A percentile compares a stretch with the other conserved stretches of the same genome.
Evolutionary conservation across 2,113 vertebrate species (phyloP).

Genomic region (Otolemur garnettii): DNA sequence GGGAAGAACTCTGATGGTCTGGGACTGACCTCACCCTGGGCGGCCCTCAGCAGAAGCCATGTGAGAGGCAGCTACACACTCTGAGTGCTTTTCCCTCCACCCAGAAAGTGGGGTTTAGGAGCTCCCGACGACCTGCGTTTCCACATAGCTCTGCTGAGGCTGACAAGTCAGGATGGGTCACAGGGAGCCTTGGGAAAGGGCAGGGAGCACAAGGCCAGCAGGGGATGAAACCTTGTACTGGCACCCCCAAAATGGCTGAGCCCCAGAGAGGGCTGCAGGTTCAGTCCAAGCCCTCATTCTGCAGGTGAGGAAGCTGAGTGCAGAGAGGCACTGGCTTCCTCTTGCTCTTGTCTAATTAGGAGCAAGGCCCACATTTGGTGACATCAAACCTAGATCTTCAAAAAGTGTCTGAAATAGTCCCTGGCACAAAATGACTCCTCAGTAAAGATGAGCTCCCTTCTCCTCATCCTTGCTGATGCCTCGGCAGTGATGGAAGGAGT

Average conservation of each 20-base stretch:
- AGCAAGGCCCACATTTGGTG: neutral
- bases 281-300: accelerated
- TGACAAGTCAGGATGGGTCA: constrained; percentile 81
- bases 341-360: accelerated
- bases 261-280: neutral
- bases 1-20: constrained; percentile 77
- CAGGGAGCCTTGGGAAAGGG: constrained; percentile 67
- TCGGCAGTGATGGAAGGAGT: accelerated
- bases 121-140: constrained; percentile 69
- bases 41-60: constrained; percentile 77
- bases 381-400: neutral
- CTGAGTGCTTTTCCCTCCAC: constrained; percentile 70
- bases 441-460: accelerated
- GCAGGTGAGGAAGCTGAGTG: neutral
- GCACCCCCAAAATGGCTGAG: neutral
- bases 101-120: constrained; percentile 69
- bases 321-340: accelerated
- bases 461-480: neutral
- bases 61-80: constrained; percentile 82
- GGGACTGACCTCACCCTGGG: constrained; percentile 84
- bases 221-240: constrained; percentile 53
- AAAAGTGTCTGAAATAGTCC: accelerated
- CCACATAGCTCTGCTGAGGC: constrained; percentile 78
- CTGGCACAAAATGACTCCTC: neutral
- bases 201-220: constrained; percentile 69